phyloP scores from a whole-genome alignment of 2,888 invertebrate genomes.

The Chrysolina americana region DNA sequence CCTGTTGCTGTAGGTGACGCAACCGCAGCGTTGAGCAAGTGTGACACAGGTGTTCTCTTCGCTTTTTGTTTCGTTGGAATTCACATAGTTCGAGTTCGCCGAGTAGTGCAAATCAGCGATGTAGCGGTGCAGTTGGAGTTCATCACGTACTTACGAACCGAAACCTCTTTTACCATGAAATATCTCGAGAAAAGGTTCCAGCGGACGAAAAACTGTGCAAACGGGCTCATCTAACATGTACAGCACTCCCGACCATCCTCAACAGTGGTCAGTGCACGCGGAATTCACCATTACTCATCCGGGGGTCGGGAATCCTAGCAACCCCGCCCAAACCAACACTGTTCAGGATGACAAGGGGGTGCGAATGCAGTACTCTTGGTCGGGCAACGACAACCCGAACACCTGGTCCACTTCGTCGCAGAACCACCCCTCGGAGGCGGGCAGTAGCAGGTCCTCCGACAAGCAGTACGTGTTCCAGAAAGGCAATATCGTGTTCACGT shows the following conservation, averaged over 20 bases:
- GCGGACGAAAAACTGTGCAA: neutral
- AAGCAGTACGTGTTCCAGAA: conserved; percentile 69
- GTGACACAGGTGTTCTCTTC: conserved; percentile 38
- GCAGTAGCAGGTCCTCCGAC: conserved; percentile 38
- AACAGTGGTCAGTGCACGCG: conserved; percentile 80
- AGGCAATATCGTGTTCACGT: conserved; percentile 73
- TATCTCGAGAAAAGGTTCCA: neutral
- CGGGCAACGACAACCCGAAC: conserved; percentile 48
- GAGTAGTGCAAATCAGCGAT: neutral
- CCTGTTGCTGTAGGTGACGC: conserved; percentile 43
- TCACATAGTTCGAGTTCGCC: neutral
- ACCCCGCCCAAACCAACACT: conserved; percentile 65
- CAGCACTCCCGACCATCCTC: conserved; percentile 66
- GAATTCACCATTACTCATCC: conserved; percentile 77
- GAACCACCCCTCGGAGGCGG: conserved; percentile 34
- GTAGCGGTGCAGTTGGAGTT: neutral
- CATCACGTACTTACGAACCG: neutral
- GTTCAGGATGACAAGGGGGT: conserved; percentile 71
- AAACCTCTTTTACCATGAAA: conserved; percentile 6
- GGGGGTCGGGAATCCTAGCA: conserved; percentile 66
- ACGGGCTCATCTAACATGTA: conserved; percentile 42
- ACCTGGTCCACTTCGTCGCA: conserved; percentile 41
- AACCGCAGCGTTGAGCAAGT: conserved; percentile 30
- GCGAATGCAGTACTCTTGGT: conserved; percentile 72
- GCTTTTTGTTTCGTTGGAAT: conserved; percentile 22